Base-by-base conservation (phyloP, 2,888 invertebrate genomes). In the Synanthedon vespiformis region DNA sequence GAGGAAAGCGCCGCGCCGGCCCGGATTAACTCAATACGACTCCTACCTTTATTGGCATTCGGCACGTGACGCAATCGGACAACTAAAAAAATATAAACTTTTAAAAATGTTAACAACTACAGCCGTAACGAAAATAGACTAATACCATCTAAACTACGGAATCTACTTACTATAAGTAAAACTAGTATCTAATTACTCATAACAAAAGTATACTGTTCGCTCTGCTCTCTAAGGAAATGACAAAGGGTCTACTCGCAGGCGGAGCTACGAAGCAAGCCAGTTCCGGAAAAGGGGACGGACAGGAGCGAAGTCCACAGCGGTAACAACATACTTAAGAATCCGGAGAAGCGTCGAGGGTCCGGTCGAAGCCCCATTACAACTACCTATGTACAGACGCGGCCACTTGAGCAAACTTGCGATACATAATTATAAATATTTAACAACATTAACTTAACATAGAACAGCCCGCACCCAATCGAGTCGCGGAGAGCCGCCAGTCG, bases 111-210 rank as follows among this genome's bases (percentile, higher is more conserved):
- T 84, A 85, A 86, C 85, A 83, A 77, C 86, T 86, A 85, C 85
- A 81, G 85, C 83, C 84, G 85, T 86, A 86, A 85, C 84, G 85
- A 86, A 86, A 86, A 84, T 84, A 85, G 56, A 77, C 83, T 86
- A 86, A 81, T 77, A 82, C 84, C 77, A 68, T 78, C 84, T 85
- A 86, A 77, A 57, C 86, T 86, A 86, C 81, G 80, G 77, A 80
- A 79, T 73, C 85, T 86, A 86, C 80, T 58, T 63, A 70, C 84
- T 86, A 85, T 77, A 34, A 34, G 74, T 84, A 85, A 52, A 72
- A 79, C 84, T 86, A 85, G 75, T 64, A 68, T 72, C 83, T 86
- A 84, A 77, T 74, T 80, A 71, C 74, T 75, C 77, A 73, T 81
- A 82, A 80, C 80, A 78, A 79, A 81, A 80, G 48, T 48, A 55